Percentiles rank a stretch among this genome's conserved stretches.
Evolutionary conservation across 2,113 vertebrate species (phyloP).

Genomic region (Hypomesus transpacificus): DNA sequence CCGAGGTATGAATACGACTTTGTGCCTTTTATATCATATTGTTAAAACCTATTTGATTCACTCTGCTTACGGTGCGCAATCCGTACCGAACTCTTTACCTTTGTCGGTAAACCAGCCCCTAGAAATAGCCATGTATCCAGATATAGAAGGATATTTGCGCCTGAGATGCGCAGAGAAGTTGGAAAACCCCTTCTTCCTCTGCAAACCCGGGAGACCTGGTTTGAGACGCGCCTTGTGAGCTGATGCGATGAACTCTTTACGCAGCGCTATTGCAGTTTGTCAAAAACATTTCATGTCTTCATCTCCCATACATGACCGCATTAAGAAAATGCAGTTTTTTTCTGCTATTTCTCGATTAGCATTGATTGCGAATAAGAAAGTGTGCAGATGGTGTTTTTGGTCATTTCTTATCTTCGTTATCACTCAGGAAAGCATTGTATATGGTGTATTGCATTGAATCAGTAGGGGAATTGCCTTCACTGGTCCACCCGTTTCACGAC

Average conservation of each 20-base stretch:
- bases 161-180: slow-evolving; percentile 42
- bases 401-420: neutral
- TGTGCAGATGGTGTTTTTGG: neutral
- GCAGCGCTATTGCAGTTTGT: neutral
- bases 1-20: slow-evolving; percentile 74
- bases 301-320: neutral
- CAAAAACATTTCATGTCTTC: neutral
- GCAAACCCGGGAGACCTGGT: neutral
- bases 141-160: no score
- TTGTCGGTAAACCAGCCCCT: no score
- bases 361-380: no score
- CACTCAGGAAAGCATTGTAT: neutral
- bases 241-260: neutral
- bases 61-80: neutral
- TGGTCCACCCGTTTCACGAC: neutral
- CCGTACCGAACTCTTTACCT: neutral
- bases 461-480: neutral
- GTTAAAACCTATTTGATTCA: neutral
- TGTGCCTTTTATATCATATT: slow-evolving; percentile 7
- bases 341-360: no score
- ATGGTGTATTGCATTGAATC: neutral
- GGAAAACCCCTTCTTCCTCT: slow-evolving; percentile 8
- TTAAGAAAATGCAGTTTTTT: no score
- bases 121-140: no score
- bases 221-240: neutral